phyloP scores from a whole-genome alignment of 2,888 invertebrate species.

The Sminthurinus aureus region DNA sequence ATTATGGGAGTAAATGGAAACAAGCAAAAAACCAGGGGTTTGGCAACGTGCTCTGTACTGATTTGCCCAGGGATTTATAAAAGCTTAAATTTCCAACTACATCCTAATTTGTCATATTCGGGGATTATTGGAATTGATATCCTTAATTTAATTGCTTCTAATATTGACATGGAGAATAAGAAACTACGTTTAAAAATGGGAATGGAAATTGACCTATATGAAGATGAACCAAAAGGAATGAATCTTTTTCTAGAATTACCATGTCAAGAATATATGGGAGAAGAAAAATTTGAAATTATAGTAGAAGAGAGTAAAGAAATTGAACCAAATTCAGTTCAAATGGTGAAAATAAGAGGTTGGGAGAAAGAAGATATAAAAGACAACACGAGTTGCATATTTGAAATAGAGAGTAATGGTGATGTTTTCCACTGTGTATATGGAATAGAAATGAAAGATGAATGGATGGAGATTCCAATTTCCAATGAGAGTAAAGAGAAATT shows the following conservation, averaged over 20 bases:
- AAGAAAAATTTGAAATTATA: neutral
- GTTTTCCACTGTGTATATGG: neutral
- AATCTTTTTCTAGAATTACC: neutral
- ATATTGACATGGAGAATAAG: neutral
- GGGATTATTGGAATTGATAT: neutral
- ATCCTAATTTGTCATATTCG: no score
- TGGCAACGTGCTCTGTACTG: no score
- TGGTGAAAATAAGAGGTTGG: no score
- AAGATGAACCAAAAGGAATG: neutral
- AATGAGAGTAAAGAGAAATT: neutral
- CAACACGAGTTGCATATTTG: no score
- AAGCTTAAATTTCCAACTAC: no score
- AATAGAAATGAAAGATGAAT: neutral
- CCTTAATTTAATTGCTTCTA: neutral
- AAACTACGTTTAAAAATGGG: neutral
- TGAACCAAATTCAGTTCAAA: neutral
- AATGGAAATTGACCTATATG: neutral
- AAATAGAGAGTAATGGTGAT: neutral
- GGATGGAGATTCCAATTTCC: neutral
- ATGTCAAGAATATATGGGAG: neutral
- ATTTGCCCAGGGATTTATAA: no score
- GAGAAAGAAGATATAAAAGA: no score
- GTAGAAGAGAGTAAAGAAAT: neutral
- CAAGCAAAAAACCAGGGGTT: neutral
- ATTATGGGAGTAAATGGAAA: neutral